Evolutionary conservation across 1,140 invertebrate species (phyloP).

Genomic region (Maconellicoccus hirsutus): DNA sequence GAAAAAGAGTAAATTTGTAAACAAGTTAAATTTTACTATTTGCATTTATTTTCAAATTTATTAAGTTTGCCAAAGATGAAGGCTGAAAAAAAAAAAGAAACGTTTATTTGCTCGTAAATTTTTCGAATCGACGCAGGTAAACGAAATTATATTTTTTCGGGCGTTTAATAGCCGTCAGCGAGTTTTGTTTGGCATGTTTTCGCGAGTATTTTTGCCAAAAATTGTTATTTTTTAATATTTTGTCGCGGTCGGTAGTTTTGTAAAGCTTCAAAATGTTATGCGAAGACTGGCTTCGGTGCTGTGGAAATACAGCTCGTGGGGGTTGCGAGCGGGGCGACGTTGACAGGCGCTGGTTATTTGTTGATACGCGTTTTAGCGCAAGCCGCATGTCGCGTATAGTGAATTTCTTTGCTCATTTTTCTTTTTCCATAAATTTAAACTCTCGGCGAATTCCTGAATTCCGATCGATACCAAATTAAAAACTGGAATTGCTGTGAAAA

Average conservation of each 20-base stretch:
- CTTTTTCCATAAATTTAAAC: too few relatives aligned
- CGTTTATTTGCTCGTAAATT: not conserved
- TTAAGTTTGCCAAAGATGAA: not conserved
- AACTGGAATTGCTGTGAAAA: too few relatives aligned
- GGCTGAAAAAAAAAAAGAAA: too few relatives aligned
- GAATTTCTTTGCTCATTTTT: too few relatives aligned
- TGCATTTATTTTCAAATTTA: not conserved
- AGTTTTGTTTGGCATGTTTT: slow-evolving; percentile 4
- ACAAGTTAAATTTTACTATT: not conserved
- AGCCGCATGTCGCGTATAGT: too few relatives aligned
- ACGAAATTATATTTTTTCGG: not conserved
- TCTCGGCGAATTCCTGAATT: too few relatives aligned
- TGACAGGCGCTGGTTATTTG: too few relatives aligned
- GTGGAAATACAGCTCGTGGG: too few relatives aligned
- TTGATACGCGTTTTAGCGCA: too few relatives aligned
- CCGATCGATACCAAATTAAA: too few relatives aligned
- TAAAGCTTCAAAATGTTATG: not conserved
- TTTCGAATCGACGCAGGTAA: slow-evolving; percentile 1
- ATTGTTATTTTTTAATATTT: not conserved
- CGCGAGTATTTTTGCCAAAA: slow-evolving; percentile 2
- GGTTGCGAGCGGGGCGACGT: too few relatives aligned
- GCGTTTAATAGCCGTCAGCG: slow-evolving; percentile 7
- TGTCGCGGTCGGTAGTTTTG: not conserved
- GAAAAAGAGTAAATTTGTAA: not conserved
- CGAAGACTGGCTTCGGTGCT: too few relatives aligned